Evolutionary conservation across 1,140 invertebrate species (phyloP), one percentile per base, ranked within the genome.

Genomic region (Onthophagus taurus): DNA sequence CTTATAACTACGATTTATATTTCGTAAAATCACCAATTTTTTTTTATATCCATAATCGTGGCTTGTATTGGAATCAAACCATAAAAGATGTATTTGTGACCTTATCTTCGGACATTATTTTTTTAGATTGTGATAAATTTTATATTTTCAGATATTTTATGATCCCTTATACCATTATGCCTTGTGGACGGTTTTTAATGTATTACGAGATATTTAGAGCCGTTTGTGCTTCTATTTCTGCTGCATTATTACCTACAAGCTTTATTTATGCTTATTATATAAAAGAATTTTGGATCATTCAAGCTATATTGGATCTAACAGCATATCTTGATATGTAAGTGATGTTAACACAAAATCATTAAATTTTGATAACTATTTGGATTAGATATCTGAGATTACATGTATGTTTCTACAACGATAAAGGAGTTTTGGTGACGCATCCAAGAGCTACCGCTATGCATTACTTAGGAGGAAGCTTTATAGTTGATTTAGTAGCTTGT

Each of bases 331-430:
- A 41, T 17, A 41, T 41, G 38, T 41, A n/a, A 41, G 38, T 41
- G 19, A 3, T 16, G 7, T 33, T 16, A 2, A 33, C 8, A 33
- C 2, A 33, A n/a, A 26, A 26, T 26, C 7, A 26, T 26, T 26
- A 7, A 26, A 26, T 7, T 26, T 26, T 26, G n/a, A 26, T 26
- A 26, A 13, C 12, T 34, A 9, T 11, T 34, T 34, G 11, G 19
- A 14, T 34, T 51, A 67, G 63, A 31, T 59, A 66, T 19, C 55
- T 68, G 42, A 50, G 65, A 7, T 57, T 68, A 54, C 57, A 68
- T 31, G 58, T 69, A 2, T 65, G 64, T 12, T 69, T 64, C 26
- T 68, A 60, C 55, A 65, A 67, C 42, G 56, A 64, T 0, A 50
- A 57, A 1, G 64, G 66, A 4, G 53, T 69, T 7, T 48, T 68